Conservation (phyloP, 2,113 vertebrate species). For the Stomatorhinus ivindoensis region DNA sequence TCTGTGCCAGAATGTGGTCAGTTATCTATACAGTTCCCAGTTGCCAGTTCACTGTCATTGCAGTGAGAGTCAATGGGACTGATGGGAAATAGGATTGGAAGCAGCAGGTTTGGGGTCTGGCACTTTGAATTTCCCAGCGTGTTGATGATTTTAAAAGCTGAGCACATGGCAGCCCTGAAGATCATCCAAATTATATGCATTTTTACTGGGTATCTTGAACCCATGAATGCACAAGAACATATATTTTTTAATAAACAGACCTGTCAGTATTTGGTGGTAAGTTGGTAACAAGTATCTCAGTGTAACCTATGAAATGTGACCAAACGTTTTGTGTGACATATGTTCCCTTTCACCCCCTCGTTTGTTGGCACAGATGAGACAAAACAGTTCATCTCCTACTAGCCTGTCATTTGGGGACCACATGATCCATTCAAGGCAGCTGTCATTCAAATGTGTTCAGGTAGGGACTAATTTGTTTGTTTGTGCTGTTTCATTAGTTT, state of each 20-base stretch:
- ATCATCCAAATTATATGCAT: background rate
- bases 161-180: background rate
- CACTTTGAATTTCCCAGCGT: background rate
- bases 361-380: constrained; percentile 73
- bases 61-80: background rate
- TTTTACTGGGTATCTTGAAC: background rate
- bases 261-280: background rate
- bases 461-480: constrained; percentile 50
- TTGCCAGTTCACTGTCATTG: background rate
- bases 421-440: constrained; percentile 85
- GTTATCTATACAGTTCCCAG: background rate
- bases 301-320: background rate
- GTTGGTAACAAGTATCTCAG: background rate
- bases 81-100: background rate
- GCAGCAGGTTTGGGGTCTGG: background rate
- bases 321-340: background rate
- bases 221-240: background rate
- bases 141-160: background rate
- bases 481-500: background rate
- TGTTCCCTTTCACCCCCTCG: background rate
- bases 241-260: background rate
- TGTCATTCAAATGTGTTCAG: constrained; percentile 90
- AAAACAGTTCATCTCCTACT: constrained; percentile 95
- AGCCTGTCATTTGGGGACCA: constrained; percentile 93
- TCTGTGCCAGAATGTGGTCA: background rate